Conservation (phyloP, 2,888 invertebrate species). For the Himalopsyche japonica region DNA sequence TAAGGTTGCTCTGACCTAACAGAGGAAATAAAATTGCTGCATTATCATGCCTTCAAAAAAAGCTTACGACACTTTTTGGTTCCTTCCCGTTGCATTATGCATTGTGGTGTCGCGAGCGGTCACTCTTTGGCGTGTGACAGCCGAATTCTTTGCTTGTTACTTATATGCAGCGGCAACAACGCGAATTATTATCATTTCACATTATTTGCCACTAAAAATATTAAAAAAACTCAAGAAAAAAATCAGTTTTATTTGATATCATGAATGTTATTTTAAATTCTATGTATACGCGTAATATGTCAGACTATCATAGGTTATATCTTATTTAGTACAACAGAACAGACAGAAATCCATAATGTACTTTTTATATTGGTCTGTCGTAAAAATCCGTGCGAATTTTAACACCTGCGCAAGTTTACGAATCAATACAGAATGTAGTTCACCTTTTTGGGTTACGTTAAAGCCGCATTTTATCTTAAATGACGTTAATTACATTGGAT, state of each 20-base stretch:
- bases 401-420: neutral
- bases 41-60: neutral
- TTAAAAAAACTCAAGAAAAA: too few relatives aligned
- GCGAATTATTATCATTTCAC: neutral
- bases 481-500: constrained; percentile 21
- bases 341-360: neutral
- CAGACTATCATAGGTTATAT: too few relatives aligned
- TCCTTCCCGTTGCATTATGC: neutral
- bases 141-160: too few relatives aligned
- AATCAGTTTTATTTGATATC: too few relatives aligned
- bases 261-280: too few relatives aligned
- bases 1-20: neutral
- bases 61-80: neutral
- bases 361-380: neutral
- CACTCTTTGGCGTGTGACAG: neutral
- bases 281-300: too few relatives aligned
- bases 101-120: neutral
- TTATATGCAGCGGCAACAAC: too few relatives aligned
- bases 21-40: neutral
- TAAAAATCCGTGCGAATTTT: neutral
- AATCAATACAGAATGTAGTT: constrained; percentile 19
- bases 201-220: neutral
- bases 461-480: constrained; percentile 23
- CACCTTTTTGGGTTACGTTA: constrained; percentile 23
- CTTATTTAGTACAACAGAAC: neutral